Base-by-base conservation (phyloP, 2,888 invertebrate genomes). In the Aquatica leii region DNA sequence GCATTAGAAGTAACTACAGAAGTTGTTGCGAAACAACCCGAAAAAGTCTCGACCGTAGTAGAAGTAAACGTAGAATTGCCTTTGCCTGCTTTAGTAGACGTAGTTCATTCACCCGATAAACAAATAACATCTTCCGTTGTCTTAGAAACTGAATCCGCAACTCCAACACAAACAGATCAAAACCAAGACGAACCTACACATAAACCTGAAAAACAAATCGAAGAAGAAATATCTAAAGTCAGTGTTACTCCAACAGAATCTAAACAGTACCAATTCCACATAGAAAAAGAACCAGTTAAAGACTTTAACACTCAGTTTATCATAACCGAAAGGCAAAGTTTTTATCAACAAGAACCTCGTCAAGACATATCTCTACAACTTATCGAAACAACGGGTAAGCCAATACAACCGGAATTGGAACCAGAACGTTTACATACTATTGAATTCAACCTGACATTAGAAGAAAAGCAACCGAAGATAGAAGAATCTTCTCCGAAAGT, bases 401-500 rank as follows among this genome's bases (percentile, higher is more conserved):
- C 37, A 15, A 3, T 11, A 31, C 18, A 1, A 11, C n/a, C 15
- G 12, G 41, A 49, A 54, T 11, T 2, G 6, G 18, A 37, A 31
- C 48, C 35, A 43, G 50, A 50, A 60, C 52, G 24, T 24, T 6
- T 24, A 17, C 74, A 77, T 67, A 72, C 69, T 48, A 77, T 81
- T 37, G 78, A 81, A 68, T 78, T 81, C 62, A 73, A 73, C 52
- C 66, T 81, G 18, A 76, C 79, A 15, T 65, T 82, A 35, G 82
- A 84, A 62, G 80, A 84, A 61, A 83, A 82, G 72, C 78, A 83
- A 60, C 81, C 82, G 11, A 74, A 75, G 43, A 61, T 69, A 58
- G 70, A 82, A 0, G 78, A 77, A 57, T 77, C 83, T 73, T 76
- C 69, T 17, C 78, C 81, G 11, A 78, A 78, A 72, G 74, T 80